Evolutionary conservation across 2,797 vertebrate species (phyloP).

Genomic region (Rhinophrynus dorsalis): DNA sequence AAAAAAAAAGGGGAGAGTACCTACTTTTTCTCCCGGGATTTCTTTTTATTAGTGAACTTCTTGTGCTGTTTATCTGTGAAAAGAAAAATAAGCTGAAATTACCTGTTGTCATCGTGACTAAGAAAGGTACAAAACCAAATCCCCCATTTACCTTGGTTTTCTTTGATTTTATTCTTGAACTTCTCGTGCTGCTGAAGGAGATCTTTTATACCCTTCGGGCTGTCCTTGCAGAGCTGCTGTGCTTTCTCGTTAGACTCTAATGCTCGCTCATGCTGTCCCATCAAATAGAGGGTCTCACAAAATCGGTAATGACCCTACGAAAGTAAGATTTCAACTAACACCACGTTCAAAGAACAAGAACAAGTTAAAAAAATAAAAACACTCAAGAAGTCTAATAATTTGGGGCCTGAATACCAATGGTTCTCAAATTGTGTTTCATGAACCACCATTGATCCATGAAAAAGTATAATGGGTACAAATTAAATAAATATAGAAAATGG

Average conservation of each 20-base stretch:
- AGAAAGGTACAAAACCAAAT: not conserved
- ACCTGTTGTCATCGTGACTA: no score
- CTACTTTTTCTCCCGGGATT: constrained; percentile 2
- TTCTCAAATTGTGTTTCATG: no score
- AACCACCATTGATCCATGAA: no score
- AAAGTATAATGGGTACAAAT: no score
- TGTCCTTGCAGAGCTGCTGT: constrained; percentile 67
- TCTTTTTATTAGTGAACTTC: not conserved
- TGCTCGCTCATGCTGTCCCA: constrained; percentile 74
- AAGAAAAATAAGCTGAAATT: not conserved
- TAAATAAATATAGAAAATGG: no score
- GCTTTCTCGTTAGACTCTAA: constrained; percentile 77
- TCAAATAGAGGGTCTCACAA: constrained; percentile 82
- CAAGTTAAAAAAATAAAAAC: no score
- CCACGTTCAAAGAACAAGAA: no score
- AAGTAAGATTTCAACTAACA: no score
- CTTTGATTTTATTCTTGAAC: constrained; percentile 60
- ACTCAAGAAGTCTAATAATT: no score
- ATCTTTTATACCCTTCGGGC: constrained; percentile 72
- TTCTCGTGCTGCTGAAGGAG: constrained; percentile 74
- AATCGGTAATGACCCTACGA: constrained; percentile 88
- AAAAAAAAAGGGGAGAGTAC: not conserved
- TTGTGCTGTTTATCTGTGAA: not conserved
- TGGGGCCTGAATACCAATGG: no score
- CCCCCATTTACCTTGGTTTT: constrained; percentile 59